Base-by-base conservation (phyloP, 2,113 vertebrate species). In the Trogon surrucura region DNA sequence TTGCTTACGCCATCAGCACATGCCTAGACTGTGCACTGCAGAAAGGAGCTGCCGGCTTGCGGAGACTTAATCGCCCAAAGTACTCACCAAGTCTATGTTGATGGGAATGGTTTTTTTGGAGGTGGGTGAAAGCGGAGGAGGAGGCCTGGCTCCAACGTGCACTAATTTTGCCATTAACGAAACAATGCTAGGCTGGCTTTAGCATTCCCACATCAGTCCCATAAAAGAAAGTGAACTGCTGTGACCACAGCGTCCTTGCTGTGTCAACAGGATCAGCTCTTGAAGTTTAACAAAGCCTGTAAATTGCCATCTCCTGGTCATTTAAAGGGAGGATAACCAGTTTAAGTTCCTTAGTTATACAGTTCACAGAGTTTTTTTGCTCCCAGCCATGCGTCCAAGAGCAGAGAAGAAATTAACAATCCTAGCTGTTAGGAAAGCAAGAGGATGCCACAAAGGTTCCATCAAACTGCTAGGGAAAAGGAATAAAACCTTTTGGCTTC, bases 21-120 rank as follows among this genome's bases (percentile, higher is more conserved):
- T 1, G 6, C 51, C n/a, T 0, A n/a, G 21, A 4, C 10, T 41
- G 30, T 23, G 5, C 1, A 2, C 34, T 19, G 32, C 12, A 71
- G 23, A 20, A 10, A 10, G 17, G 1, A 50, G 56, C 65, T 78
- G 29, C 75, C 61, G 51, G 22, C 36, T 66, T 47, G 17, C 30
- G 36, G 61, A 44, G 44, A 23, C 19, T 21, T 36, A 36, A 54
- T 13, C 1, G 1, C 25, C 8, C 27, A 25, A 47, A 66, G 48
- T 6, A 70, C 29, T 53, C 36, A 21, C 3, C 25, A 38, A 25
- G 8, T 34, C 44, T 41, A 6, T 3, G 1, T 0, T n/a, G 48
- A 67, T 17, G 7, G 57, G 38, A 74, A 23, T 56, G 47, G 56
- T 0, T 13, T 25, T n/a, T 75, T 75, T 15, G 19, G 11, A 25